phyloP scores from a whole-genome alignment of 1,140 invertebrate genomes.

The Nasonia giraulti region DNA sequence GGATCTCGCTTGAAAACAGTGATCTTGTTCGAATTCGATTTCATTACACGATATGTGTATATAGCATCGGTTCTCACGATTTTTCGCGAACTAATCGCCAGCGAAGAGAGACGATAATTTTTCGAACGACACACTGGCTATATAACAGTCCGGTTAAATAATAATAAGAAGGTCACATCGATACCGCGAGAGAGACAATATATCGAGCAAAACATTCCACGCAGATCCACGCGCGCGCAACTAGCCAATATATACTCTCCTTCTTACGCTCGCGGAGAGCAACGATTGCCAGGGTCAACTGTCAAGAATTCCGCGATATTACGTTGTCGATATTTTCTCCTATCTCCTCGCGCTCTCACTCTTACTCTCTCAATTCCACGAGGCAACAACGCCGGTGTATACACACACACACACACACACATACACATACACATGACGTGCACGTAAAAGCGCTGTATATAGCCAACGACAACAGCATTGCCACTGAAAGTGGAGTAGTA shows the following conservation, averaged over 20 bases:
- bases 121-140: too few relatives aligned
- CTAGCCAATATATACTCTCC: neutral
- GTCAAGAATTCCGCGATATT: constrained; percentile 38
- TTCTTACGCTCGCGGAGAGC: neutral
- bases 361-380: neutral
- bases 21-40: too few relatives aligned
- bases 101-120: neutral
- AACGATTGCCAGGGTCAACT: constrained; percentile 46
- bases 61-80: too few relatives aligned
- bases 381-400: neutral
- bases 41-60: too few relatives aligned
- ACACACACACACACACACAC: neutral
- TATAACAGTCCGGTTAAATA: neutral
- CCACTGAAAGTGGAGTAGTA: constrained; percentile 40
- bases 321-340: constrained; percentile 23
- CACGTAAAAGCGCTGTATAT: neutral
- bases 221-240: neutral
- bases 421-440: neutral
- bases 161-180: neutral
- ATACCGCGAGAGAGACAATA: neutral
- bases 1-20: too few relatives aligned
- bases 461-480: constrained; percentile 14
- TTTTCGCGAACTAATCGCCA: neutral
- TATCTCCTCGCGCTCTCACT: neutral
- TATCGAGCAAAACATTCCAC: constrained; percentile 30